phyloP scores from a whole-genome alignment of 2,888 invertebrate species.

The Drosophila neoperkinsi region DNA sequence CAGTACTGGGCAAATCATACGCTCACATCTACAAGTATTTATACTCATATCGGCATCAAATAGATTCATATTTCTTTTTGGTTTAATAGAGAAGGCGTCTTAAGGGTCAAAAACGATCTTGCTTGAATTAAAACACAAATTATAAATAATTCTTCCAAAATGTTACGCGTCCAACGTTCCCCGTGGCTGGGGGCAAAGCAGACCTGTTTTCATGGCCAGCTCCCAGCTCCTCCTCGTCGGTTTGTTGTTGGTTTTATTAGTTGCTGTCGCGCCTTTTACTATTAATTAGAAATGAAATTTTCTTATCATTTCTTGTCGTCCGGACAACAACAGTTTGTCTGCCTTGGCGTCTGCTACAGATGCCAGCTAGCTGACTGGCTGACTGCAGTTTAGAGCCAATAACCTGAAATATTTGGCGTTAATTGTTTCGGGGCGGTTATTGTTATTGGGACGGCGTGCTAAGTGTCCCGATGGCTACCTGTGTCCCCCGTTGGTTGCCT shows the following conservation, averaged over 20 bases:
- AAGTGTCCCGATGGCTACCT: conserved; percentile 8
- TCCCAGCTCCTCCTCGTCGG: not conserved
- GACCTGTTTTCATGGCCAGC: not conserved
- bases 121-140: not conserved
- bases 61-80: not conserved
- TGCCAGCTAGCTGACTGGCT: not conserved
- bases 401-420: conserved; percentile 67
- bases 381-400: conserved; percentile 57
- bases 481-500: not conserved
- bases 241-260: conserved; percentile 7
- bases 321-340: conserved; percentile 57
- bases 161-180: not conserved
- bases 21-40: not conserved
- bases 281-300: conserved; percentile 73
- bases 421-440: conserved; percentile 63
- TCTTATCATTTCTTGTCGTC: conserved; percentile 57
- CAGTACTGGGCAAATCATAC: not conserved
- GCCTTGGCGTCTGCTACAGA: conserved; percentile 36
- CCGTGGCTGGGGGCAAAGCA: not conserved
- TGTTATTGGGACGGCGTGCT: conserved; percentile 65
- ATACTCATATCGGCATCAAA: not conserved
- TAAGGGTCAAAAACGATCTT: not conserved
- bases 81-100: not conserved
- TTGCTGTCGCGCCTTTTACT: conserved; percentile 48
- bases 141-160: not conserved